These are phyloP conservation scores for Ormyrus pomaceus DNA, from an alignment of 2,888 invertebrate species.

Conservation along the genomic window DNA sequence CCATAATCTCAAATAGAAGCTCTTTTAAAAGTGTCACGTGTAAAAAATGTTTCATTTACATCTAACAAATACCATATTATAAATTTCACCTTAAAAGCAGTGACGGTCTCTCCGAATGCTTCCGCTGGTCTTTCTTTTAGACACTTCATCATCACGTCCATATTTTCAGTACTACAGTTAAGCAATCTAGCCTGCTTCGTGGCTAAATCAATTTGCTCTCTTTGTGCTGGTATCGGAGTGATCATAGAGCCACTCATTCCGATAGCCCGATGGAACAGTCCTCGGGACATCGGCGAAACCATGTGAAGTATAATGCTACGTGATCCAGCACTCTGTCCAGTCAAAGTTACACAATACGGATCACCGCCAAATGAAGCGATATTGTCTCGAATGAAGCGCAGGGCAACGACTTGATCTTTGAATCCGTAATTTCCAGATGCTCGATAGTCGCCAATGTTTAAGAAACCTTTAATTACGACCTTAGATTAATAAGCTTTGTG, in stretches of 20 bases:
- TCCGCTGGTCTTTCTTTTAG: slow-evolving; percentile 76
- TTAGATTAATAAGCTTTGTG: slow-evolving; percentile 42
- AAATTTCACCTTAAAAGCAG: slow-evolving; percentile 56
- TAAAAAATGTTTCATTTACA: background rate
- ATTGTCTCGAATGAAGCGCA: slow-evolving; percentile 81
- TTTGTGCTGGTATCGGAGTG: slow-evolving; percentile 77
- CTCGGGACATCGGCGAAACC: slow-evolving; percentile 81
- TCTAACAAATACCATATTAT: background rate
- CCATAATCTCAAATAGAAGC: background rate
- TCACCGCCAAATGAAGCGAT: slow-evolving; percentile 83
- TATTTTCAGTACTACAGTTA: slow-evolving; percentile 78
- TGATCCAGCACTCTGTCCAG: slow-evolving; percentile 78
- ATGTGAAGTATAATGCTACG: slow-evolving; percentile 74
- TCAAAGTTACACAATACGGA: slow-evolving; percentile 79
- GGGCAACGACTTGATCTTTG: slow-evolving; percentile 83
- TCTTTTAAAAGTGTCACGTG: background rate
- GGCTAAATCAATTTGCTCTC: slow-evolving; percentile 79
- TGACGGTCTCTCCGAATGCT: slow-evolving; percentile 57
- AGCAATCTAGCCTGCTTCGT: slow-evolving; percentile 80
- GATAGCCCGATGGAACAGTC: slow-evolving; percentile 83
- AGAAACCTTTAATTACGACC: slow-evolving; percentile 74
- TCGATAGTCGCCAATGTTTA: slow-evolving; percentile 80
- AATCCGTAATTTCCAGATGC: slow-evolving; percentile 83
- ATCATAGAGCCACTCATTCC: slow-evolving; percentile 82
- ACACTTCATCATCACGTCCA: slow-evolving; percentile 79